These are phyloP conservation scores for Nasonia vitripennis DNA, from an alignment of 1,140 invertebrate genomes.

Conservation along the genomic window DNA sequence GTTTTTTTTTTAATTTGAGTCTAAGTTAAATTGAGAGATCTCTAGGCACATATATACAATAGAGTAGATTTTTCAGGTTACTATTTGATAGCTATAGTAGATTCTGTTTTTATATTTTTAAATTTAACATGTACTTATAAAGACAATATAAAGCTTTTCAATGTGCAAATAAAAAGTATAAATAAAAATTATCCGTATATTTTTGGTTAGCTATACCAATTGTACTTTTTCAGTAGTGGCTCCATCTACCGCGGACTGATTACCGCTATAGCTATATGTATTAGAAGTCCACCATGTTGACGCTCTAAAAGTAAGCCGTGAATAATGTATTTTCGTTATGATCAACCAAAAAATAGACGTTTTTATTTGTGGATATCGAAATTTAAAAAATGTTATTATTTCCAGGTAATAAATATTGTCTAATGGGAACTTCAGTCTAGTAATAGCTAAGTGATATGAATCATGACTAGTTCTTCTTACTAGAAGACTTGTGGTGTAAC, in stretches of 20 bases:
- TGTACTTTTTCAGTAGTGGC: slow-evolving; percentile 31
- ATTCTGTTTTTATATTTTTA: too few relatives aligned
- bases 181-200: background rate
- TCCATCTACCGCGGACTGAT: slow-evolving; percentile 1
- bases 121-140: too few relatives aligned
- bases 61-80: too few relatives aligned
- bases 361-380: background rate
- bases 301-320: slow-evolving; percentile 13
- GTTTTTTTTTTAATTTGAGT: too few relatives aligned
- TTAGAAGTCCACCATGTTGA: slow-evolving; percentile 23
- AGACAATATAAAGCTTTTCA: too few relatives aligned
- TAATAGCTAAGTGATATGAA: background rate
- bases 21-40: too few relatives aligned
- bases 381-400: background rate
- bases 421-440: background rate
- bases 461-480: background rate
- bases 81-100: too few relatives aligned
- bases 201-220: background rate
- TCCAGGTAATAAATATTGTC: background rate
- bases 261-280: background rate
- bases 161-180: too few relatives aligned
- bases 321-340: background rate
- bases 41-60: too few relatives aligned
- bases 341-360: background rate
- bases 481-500: background rate